Base-by-base conservation (phyloP, 2,113 vertebrate genomes). In the Nothocercus julius region DNA sequence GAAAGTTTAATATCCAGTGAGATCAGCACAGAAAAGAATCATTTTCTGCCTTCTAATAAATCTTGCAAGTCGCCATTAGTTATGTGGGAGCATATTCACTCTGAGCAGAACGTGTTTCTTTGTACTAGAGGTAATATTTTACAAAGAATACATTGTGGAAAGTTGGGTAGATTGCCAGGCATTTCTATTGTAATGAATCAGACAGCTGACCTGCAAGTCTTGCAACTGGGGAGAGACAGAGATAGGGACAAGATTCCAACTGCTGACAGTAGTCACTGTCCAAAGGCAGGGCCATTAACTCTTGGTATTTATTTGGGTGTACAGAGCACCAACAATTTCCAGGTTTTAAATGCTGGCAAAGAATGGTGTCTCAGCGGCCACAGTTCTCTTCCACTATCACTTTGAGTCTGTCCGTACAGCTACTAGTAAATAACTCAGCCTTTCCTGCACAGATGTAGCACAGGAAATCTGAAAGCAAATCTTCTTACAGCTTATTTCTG, bases 191-290 rank as follows among this genome's bases (percentile, higher is more conserved):
- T 10, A 2, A 42, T 79, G 78, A 40, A 47, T 80, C 38, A 59
- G 72, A 24, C n/a, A 22, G 45, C 24, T 58, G 70, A 11, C 5
- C 32, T 36, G 53, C 0, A 4, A 1, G 59, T 62, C 58, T 42
- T 1, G 1, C 1, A 3, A 32, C 34, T n/a, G 8, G 15, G 49
- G 7, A 2, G 16, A 0, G 0, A 2, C 4, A 0, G 2, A 20
- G 19, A 67, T 14, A 13, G 12, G 0, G 12, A 28, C 38, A 15
- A 3, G 19, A 30, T 19, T 42, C 3, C 45, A 0, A 8, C 34
- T 32, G 70, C 22, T 21, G 6, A 34, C n/a, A 53, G n/a, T 59
- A 5, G 0, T 5, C 49, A 4, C 25, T 40, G 28, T 42, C 59
- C 49, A 14, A 4, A 9, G 36, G 13, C 14, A 25, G 9, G 6